These are phyloP conservation scores for Aurelia sp. DNA, from an alignment of 30 jellyfish, hydroid and myxozoan species.

Conservation along the genomic window DNA sequence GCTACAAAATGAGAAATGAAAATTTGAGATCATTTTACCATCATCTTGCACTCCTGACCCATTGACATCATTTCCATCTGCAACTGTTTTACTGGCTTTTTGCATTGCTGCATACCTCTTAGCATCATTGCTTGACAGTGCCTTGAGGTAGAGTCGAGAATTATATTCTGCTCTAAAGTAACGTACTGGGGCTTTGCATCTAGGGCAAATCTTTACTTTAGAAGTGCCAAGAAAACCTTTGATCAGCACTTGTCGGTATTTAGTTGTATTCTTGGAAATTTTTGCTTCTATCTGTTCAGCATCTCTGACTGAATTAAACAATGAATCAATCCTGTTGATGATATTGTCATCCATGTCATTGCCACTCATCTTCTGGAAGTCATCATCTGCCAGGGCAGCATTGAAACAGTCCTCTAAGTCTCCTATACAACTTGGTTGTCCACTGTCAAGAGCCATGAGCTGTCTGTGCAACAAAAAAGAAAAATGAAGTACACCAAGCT, in stretches of 20 bases:
- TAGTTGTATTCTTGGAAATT: constrained; percentile 75
- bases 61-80: constrained; percentile 20
- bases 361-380: constrained; percentile 33
- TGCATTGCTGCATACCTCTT: constrained; percentile 17
- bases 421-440: constrained; percentile 61
- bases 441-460: constrained; percentile 73
- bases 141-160: constrained; percentile 76
- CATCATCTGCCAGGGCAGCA: constrained; percentile 53
- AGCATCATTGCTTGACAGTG: constrained; percentile 61
- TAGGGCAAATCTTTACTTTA: constrained; percentile 83
- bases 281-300: background rate
- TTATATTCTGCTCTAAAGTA: constrained; percentile 83
- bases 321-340: constrained; percentile 58
- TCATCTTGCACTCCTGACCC: constrained; percentile 5
- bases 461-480: constrained; percentile 59
- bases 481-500: too few species aligned
- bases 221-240: constrained; percentile 67
- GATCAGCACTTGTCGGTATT: constrained; percentile 63
- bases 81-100: background rate
- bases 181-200: constrained; percentile 73
- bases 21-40: too few species aligned
- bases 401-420: constrained; percentile 68
- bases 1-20: too few species aligned
- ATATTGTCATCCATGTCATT: constrained; percentile 56
- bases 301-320: constrained; percentile 21